A percentile compares a stretch with the other conserved stretches of the same genome.
These are phyloP conservation scores for Protosalanx chinensis DNA, from an alignment of 2,797 vertebrate genomes.

Conservation along the genomic window DNA sequence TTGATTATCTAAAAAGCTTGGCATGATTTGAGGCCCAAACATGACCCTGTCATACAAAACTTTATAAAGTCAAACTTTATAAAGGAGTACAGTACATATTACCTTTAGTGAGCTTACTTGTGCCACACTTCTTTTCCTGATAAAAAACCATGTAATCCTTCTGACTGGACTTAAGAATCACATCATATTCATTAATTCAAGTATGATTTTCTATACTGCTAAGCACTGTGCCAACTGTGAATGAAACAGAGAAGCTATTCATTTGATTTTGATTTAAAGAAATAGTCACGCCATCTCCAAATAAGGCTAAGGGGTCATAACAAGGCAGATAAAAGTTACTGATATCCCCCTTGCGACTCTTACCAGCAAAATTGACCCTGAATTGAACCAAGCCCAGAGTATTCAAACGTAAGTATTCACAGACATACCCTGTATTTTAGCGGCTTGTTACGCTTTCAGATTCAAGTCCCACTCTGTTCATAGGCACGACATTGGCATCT, in stretches of 20 bases:
- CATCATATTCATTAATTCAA: slow-evolving; percentile 2
- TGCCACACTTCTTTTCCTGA: slow-evolving; percentile 22
- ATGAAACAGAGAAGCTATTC: neutral
- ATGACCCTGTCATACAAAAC: slow-evolving; percentile 22
- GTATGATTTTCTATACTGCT: neutral
- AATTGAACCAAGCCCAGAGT: too few relatives aligned
- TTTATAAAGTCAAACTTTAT: slow-evolving; percentile 17
- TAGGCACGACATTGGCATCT: slow-evolving; percentile 13
- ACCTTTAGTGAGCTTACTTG: neutral
- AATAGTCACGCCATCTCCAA: neutral
- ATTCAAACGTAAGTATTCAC: neutral
- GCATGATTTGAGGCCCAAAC: slow-evolving; percentile 50
- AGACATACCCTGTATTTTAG: slow-evolving; percentile 17
- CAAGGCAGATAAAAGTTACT: neutral
- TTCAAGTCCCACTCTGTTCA: neutral
- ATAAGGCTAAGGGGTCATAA: neutral
- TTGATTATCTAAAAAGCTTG: slow-evolving; percentile 26
- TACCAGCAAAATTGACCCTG: slow-evolving; percentile 1
- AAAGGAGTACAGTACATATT: slow-evolving; percentile 31
- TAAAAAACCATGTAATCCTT: slow-evolving; percentile 20
- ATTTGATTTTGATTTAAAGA: neutral
- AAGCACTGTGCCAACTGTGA: slow-evolving; percentile 5
- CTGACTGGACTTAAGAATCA: slow-evolving; percentile 14
- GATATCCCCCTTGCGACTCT: neutral
- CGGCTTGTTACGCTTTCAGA: neutral